Evolutionary conservation across 2,888 invertebrate species (phyloP).

Genomic region (Eilema depressum): DNA sequence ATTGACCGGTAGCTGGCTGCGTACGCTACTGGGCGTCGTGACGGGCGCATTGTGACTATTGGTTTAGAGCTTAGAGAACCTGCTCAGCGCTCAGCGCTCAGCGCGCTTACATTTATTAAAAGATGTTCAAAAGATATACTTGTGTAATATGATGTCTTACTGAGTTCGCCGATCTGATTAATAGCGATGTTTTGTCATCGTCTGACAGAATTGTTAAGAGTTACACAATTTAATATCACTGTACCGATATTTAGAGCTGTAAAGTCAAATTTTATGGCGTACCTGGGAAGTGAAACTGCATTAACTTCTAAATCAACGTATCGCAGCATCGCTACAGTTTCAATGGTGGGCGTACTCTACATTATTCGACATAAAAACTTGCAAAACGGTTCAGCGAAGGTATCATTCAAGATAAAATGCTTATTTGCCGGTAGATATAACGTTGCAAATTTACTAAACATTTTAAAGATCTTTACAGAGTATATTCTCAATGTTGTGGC

Average conservation of each 20-base stretch:
- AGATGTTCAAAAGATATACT: neutral
- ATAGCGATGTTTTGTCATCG: neutral
- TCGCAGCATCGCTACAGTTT: too few relatives aligned
- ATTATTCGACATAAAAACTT: too few relatives aligned
- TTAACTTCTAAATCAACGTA: neutral
- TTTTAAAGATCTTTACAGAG: too few relatives aligned
- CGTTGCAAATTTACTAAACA: too few relatives aligned
- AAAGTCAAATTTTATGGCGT: neutral
- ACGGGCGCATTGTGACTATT: conserved; percentile 33
- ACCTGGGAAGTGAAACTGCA: neutral
- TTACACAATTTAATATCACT: neutral
- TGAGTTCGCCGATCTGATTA: neutral
- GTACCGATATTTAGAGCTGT: neutral
- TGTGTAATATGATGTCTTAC: neutral
- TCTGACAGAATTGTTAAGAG: neutral
- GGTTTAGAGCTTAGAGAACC: conserved; percentile 24
- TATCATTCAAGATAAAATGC: too few relatives aligned
- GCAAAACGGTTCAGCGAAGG: too few relatives aligned
- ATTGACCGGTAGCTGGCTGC: conserved; percentile 58
- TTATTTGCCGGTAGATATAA: too few relatives aligned
- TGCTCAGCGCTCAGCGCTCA: neutral
- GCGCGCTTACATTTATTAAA: neutral
- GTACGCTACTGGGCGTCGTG: conserved; percentile 41
- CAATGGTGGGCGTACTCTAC: too few relatives aligned
- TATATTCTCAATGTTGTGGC: too few relatives aligned